Percentiles rank a stretch among this genome's conserved stretches.
phyloP scores from a whole-genome alignment of 1,140 invertebrate species.

The Rhynchophorus ferrugineus region DNA sequence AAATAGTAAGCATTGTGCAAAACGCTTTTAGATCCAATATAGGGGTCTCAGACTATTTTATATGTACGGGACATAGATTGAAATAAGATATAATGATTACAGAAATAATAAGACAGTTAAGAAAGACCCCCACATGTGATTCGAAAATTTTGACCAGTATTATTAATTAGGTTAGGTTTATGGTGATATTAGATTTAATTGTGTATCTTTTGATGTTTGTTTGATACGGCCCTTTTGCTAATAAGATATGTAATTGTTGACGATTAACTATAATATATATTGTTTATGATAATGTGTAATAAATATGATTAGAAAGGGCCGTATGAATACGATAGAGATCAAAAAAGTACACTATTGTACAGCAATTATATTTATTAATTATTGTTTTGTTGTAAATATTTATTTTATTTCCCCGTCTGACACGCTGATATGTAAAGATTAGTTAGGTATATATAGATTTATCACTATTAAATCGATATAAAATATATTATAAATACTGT shows the following conservation, averaged over 20 bases:
- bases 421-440: neutral
- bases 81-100: no score
- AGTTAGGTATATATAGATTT: constrained; percentile 3
- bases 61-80: no score
- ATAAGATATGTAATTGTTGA: no score
- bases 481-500: constrained; percentile 1
- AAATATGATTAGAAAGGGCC: neutral
- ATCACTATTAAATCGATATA: neutral
- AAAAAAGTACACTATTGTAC: neutral
- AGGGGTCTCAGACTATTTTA: no score
- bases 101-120: no score
- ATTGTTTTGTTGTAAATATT: neutral
- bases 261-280: no score
- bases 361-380: neutral
- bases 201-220: neutral
- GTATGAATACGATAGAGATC: neutral
- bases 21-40: no score
- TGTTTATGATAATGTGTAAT: no score
- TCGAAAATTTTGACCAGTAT: constrained; percentile 17
- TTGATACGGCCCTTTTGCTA: neutral
- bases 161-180: constrained; percentile 14
- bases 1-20: neutral
- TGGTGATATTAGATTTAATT: constrained; percentile 22
- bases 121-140: neutral
- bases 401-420: neutral